Evolutionary conservation across 2,113 vertebrate genomes (phyloP).

Genomic region (Thunnus thynnus): DNA sequence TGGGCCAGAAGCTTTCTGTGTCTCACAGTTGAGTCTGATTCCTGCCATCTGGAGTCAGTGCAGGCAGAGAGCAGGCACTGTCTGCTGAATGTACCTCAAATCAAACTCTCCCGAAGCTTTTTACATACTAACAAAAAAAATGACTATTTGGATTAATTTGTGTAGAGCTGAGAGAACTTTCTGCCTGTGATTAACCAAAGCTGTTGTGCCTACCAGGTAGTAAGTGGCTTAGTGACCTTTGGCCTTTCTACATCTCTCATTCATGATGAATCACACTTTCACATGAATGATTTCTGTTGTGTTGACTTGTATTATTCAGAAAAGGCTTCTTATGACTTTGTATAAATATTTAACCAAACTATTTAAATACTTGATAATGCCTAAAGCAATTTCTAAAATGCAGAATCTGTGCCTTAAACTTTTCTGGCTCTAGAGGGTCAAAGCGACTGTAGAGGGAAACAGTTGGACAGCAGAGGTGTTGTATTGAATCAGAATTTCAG

Average conservation of each 20-base stretch:
- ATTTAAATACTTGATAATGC: slow-evolving; percentile 1
- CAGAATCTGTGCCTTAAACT: background rate
- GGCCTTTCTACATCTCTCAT: slow-evolving; percentile 15
- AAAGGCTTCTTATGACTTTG: background rate
- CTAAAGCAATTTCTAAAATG: slow-evolving; percentile 10
- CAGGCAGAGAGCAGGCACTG: slow-evolving; percentile 20
- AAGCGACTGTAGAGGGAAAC: slow-evolving; percentile 3
- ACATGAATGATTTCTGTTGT: background rate
- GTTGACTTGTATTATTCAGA: slow-evolving; percentile 1
- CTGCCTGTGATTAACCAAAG: no score
- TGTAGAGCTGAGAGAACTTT: background rate
- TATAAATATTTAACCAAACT: background rate
- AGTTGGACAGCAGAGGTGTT: background rate
- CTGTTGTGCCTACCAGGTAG: background rate
- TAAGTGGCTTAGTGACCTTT: slow-evolving; percentile 3
- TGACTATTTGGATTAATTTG: background rate
- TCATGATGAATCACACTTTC: background rate
- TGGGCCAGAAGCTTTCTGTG: slow-evolving; percentile 47
- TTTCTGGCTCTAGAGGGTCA: background rate
- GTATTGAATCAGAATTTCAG: slow-evolving; percentile 26
- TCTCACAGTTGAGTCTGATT: slow-evolving; percentile 36
- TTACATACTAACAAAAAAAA: background rate
- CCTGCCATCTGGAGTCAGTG: slow-evolving; percentile 54
- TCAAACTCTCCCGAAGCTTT: background rate
- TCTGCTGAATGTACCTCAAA: slow-evolving; percentile 6